Evolutionary conservation across 2,113 vertebrate genomes (phyloP).

Genomic region (Festucalex cinctus): DNA sequence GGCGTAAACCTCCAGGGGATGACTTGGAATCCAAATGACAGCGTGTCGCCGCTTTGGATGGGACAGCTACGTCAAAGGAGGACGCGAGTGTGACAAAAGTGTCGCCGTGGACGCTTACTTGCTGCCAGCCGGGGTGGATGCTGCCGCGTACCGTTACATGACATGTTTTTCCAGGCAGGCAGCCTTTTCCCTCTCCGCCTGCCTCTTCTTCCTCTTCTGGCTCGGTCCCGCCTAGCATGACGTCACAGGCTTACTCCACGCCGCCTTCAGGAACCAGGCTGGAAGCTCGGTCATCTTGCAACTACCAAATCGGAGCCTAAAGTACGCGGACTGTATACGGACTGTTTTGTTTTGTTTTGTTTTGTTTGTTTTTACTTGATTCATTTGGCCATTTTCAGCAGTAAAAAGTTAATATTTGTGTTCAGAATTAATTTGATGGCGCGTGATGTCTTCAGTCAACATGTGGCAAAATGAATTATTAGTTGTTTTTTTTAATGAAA

Average conservation of each 20-base stretch:
- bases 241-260: slow-evolving; percentile 43
- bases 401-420: too few relatives aligned
- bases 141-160: slow-evolving; percentile 42
- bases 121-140: slow-evolving; percentile 14
- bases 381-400: too few relatives aligned
- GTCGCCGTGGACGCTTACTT: slow-evolving; percentile 34
- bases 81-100: accelerated
- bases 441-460: too few relatives aligned
- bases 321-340: background rate
- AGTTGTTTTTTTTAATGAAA: too few relatives aligned
- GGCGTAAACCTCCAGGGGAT: background rate
- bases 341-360: too few relatives aligned
- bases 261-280: slow-evolving; percentile 26
- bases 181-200: background rate
- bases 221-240: slow-evolving; percentile 23
- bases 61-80: background rate
- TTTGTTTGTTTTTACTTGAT: too few relatives aligned
- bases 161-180: slow-evolving; percentile 30
- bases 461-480: too few relatives aligned
- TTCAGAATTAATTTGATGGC: too few relatives aligned
- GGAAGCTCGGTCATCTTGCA: slow-evolving; percentile 14
- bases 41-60: background rate
- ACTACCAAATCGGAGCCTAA: background rate
- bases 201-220: background rate
- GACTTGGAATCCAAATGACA: background rate